Evolutionary conservation across 2,797 vertebrate species (phyloP).

Genomic region (Typhlichthys eigenmanni): DNA sequence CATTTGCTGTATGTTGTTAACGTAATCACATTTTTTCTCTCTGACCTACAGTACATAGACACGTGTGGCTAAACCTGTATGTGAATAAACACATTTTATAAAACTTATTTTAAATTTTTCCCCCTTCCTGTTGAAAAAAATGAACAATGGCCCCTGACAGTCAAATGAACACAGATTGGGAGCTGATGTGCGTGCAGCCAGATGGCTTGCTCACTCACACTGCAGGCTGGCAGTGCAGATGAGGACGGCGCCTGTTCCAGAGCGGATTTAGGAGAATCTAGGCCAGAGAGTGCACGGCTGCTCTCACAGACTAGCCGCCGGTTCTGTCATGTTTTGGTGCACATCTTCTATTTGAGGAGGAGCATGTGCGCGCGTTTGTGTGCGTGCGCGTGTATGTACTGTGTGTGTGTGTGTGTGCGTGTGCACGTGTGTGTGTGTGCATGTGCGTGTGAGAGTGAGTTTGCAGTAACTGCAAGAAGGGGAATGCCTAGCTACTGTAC

Average conservation of each 20-base stretch:
- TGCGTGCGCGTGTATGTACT: not conserved
- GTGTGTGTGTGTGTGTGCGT: constrained; percentile 5
- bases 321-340: constrained; percentile 79
- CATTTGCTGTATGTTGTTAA: too few species aligned
- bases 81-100: constrained; percentile 30
- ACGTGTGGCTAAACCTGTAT: constrained; percentile 30
- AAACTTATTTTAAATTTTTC: not conserved
- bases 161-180: constrained; percentile 80
- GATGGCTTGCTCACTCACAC: constrained; percentile 72
- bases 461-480: constrained; percentile 50
- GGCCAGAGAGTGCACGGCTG: constrained; percentile 74
- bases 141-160: constrained; percentile 77
- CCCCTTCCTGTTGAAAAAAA: constrained; percentile 40
- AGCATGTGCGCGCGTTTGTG: constrained; percentile 37
- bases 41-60: constrained; percentile 30
- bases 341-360: constrained; percentile 77
- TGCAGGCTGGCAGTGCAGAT: constrained; percentile 69
- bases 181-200: constrained; percentile 76
- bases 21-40: constrained; percentile 51
- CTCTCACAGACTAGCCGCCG: constrained; percentile 76
- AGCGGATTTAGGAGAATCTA: constrained; percentile 79
- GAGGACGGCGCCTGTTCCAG: constrained; percentile 76
- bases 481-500: constrained; percentile 54
- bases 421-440: constrained; percentile 8
- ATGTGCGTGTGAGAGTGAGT: constrained; percentile 11